Base-by-base conservation (phyloP, 2,888 invertebrate species). In the Frankliniella intonsa region DNA sequence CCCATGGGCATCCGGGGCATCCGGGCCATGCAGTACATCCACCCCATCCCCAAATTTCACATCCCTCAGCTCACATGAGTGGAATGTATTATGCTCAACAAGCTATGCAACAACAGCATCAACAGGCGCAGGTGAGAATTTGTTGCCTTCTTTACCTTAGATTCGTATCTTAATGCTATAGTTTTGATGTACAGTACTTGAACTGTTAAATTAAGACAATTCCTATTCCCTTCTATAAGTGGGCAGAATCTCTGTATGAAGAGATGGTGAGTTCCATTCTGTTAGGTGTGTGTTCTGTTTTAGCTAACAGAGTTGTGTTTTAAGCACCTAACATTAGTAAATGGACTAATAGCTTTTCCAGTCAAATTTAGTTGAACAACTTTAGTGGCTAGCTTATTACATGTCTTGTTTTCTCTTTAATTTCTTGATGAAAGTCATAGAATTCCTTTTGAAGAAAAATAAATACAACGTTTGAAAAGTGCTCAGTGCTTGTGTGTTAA, bases 101-200 rank as follows among this genome's bases (percentile, higher is more conserved):
- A 38, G 38, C 38, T 38, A 38, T 38, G 38, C 86, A 88, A 80
- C 86, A 85, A 81, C 86, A 87, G 65, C 86, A 86, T 82, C 84
- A 86, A n/a, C 86, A 86, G 76, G 85, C 86, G 11, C 88, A 88
- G 83, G 51, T 80, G 38, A 38, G 38, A 5, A 38, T 38, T 38
- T 38, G 5, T 38, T 38, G 38, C 55, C 51, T n/a, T 62, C n/a
- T 62, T 62, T 62, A 62, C 8, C 17, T 2, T 55, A 5, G 7
- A 5, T 55, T 55, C 55, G 2, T 55, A 14, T 55, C 55, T 3
- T 62, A 19, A 14, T 38, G 38, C 3, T 38, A 5, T 3, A 38
- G 38, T 62, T 62, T 62, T 62, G 62, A n/a, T 0, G 62, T 62
- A 55, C 14, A 19, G 11, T 17, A 14, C 17, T 19, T 25, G 25